Percentiles rank a stretch among this genome's conserved stretches.
Conservation (phyloP, 2,113 vertebrate genomes). For the Elgaria multicarinata region DNA sequence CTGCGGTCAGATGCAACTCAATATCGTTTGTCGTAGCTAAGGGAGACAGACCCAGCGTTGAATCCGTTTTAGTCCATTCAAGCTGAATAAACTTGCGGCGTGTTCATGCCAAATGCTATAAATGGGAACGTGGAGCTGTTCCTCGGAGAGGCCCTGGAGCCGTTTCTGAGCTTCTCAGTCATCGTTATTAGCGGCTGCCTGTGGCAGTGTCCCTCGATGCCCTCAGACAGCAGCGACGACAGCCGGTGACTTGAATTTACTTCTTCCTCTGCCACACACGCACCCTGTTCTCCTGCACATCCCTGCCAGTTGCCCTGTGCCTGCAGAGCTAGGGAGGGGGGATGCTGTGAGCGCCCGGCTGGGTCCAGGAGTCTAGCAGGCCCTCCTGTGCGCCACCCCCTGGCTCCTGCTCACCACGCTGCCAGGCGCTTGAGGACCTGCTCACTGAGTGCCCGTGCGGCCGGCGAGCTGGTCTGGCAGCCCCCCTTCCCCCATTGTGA, state of each 20-base stretch:
- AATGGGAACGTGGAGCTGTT: slow-evolving; percentile 66
- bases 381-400: too few relatives aligned
- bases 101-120: slow-evolving; percentile 64
- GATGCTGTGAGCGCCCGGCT: too few relatives aligned
- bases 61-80: slow-evolving; percentile 70
- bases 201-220: neutral
- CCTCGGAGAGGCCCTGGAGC: slow-evolving; percentile 62
- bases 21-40: slow-evolving; percentile 57
- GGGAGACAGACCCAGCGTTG: slow-evolving; percentile 38
- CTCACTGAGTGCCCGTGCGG: too few relatives aligned
- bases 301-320: neutral
- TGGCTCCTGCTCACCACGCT: too few relatives aligned
- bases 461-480: too few relatives aligned
- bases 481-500: too few relatives aligned
- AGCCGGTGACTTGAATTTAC: neutral
- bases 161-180: slow-evolving; percentile 49
- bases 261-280: too few relatives aligned
- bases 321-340: too few relatives aligned
- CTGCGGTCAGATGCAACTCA: slow-evolving; percentile 48
- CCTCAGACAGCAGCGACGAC: neutral
- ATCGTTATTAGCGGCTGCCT: neutral
- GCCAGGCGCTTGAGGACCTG: too few relatives aligned
- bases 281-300: neutral
- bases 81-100: slow-evolving; percentile 70
- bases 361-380: too few relatives aligned